A percentile compares a stretch with the other conserved stretches of the same genome.
phyloP scores from a whole-genome alignment of 2,113 vertebrate genomes.

The Garra rufa region DNA sequence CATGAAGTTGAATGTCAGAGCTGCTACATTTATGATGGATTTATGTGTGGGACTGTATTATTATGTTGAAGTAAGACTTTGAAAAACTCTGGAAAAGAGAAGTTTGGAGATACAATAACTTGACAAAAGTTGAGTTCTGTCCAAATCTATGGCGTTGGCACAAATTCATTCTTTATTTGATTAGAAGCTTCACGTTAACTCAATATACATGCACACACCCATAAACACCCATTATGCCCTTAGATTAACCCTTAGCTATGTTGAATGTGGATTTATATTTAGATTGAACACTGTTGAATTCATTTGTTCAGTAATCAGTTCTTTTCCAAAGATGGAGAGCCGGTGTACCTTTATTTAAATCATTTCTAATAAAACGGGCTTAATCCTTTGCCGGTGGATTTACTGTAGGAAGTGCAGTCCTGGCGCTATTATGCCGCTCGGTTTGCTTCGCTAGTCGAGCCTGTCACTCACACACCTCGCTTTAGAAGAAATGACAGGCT shows the following conservation, averaged over 20 bases:
- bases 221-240: neutral
- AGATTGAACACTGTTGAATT: neutral
- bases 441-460: neutral
- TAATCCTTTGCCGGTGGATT: conserved; percentile 46
- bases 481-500: conserved; percentile 13
- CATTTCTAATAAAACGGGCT: conserved; percentile 36
- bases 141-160: too few species aligned
- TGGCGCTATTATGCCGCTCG: neutral
- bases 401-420: conserved; percentile 30
- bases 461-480: conserved; percentile 1
- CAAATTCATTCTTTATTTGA: too few species aligned
- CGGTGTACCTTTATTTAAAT: conserved; percentile 44
- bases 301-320: conserved; percentile 44
- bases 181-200: neutral
- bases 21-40: conserved; percentile 8
- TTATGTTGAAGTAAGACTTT: neutral
- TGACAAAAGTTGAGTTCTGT: too few species aligned
- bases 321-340: conserved; percentile 17
- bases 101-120: neutral
- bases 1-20: neutral
- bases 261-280: conserved; percentile 50
- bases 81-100: neutral
- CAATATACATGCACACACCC: neutral
- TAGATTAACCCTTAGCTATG: neutral
- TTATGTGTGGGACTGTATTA: neutral